Conservation (phyloP, 2,888 invertebrate species). For the Nipponacmea schrenckii region DNA sequence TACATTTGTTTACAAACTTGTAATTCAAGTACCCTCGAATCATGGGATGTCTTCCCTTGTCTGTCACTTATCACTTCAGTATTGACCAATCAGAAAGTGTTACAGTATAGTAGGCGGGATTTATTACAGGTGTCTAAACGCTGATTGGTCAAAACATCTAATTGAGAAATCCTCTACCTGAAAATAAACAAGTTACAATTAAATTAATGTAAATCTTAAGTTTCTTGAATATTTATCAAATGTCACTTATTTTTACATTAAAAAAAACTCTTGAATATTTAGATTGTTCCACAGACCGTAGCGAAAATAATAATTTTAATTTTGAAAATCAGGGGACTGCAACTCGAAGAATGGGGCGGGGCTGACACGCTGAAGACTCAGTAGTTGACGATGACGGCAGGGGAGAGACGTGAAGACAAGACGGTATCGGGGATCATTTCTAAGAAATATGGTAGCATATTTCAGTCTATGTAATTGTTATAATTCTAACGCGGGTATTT, state of each 20-base stretch:
- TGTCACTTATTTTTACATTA: constrained; percentile 2
- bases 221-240: constrained; percentile 1
- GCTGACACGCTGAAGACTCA: too few relatives aligned
- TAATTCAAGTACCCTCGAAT: constrained; percentile 47
- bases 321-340: too few relatives aligned
- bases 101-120: constrained; percentile 32
- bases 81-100: constrained; percentile 36
- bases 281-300: not conserved
- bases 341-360: too few relatives aligned
- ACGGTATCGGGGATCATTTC: not conserved
- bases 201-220: not conserved
- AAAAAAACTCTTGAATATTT: constrained; percentile 6
- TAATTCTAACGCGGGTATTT: not conserved
- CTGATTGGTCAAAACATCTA: constrained; percentile 35
- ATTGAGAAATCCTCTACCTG: constrained; percentile 5
- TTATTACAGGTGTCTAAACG: not conserved
- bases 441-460: not conserved
- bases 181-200: constrained; percentile 1
- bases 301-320: not conserved
- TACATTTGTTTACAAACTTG: constrained; percentile 57
- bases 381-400: not conserved
- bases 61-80: constrained; percentile 30
- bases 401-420: not conserved
- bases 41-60: constrained; percentile 44
- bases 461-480: not conserved